Conservation (phyloP, 2,797 vertebrate species). For the Cirrhinus mrigala region DNA sequence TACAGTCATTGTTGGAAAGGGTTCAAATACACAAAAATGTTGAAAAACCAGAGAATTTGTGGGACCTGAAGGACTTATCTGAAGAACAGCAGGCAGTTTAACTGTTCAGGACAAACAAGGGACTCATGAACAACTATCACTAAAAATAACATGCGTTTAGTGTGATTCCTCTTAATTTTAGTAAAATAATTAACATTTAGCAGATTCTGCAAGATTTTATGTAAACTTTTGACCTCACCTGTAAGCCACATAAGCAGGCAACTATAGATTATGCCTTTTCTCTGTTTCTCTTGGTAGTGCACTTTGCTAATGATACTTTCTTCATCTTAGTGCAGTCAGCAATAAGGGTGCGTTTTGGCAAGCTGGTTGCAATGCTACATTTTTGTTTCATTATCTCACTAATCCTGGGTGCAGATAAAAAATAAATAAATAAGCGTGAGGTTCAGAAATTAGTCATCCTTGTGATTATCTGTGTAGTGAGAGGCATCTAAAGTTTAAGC, state of each 20-base stretch:
- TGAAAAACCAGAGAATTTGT: no score
- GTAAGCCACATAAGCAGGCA: not conserved
- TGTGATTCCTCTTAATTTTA: no score
- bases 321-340: not conserved
- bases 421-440: not conserved
- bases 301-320: constrained; percentile 25
- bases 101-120: no score
- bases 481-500: not conserved
- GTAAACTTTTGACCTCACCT: no score
- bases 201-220: no score
- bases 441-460: constrained; percentile 21
- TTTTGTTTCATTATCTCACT: not conserved
- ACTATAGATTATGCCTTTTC: not conserved
- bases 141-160: no score
- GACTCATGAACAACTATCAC: no score
- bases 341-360: not conserved
- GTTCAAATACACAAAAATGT: no score
- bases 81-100: no score
- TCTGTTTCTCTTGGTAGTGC: not conserved
- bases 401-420: constrained; percentile 24
- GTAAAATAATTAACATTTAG: no score
- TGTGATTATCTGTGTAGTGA: not conserved
- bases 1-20: no score
- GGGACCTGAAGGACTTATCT: no score
- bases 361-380: not conserved